Base-by-base conservation (phyloP, 2,888 invertebrate genomes). In the Orthonychiurus folsomi region DNA sequence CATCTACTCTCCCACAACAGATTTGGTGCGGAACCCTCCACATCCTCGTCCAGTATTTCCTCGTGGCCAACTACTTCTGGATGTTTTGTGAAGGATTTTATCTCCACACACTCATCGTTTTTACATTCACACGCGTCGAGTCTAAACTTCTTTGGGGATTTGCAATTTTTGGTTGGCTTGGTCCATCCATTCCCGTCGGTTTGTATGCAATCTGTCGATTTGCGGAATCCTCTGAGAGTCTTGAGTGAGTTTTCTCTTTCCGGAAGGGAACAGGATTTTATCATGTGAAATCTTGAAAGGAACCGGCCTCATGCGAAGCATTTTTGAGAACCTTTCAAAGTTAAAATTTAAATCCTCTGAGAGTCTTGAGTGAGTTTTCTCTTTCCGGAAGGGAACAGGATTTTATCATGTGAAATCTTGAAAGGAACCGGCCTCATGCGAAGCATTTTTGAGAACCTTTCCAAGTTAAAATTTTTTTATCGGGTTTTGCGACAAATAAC, bases 61-160 rank as follows among this genome's bases (percentile, higher is more conserved):
- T 94, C 71, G 83, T 93, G 66, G 89, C 91, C 74, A 94, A 90
- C 80, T 95, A 94, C 80, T 87, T 92, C 72, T 95, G 95, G 95
- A 95, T 94, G 93, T 83, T 95, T 74, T 92, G 92, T 79, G 93
- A 93, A 79, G 93, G 93, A 0, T 83, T 93, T 69, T 94, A 93
- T 79, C 83, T 95, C 70, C 94, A 94, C 79, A 94, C 93, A 0
- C 85, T 95, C 71, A 85, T 95, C 1, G 93, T 94, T 20, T 85
- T 87, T 69, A 90, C 94, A 2, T 94, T 95, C 78, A 88, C 92
- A 68, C 87, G 89, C 77, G 87, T 89, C 21, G 93, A 94, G 79
- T 85, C 88, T 69, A 85, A 86, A 67, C 83, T 95, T 67, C 82
- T 93, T 71, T 85, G 86, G 74, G 88, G 86, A 80, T 84, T 94